phyloP scores from a whole-genome alignment of 2,797 vertebrate species.

The Pagetopsis macropterus region DNA sequence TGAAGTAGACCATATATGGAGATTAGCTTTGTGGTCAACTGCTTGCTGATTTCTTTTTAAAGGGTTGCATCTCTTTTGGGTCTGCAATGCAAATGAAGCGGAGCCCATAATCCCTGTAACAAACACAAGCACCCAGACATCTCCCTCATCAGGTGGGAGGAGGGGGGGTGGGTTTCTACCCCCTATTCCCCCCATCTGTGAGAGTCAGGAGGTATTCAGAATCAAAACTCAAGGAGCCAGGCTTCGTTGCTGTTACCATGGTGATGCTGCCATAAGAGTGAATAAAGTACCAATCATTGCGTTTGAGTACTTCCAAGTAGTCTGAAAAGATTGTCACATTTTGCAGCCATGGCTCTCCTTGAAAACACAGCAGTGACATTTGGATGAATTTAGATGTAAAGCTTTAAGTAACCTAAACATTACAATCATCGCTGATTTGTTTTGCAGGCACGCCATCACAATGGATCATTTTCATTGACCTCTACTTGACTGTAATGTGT shows the following conservation, averaged over 20 bases:
- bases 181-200: conserved; percentile 47
- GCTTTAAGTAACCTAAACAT: conserved; percentile 11
- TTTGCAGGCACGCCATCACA: conserved; percentile 23
- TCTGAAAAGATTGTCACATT: conserved; percentile 59
- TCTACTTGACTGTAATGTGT: conserved; percentile 42
- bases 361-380: conserved; percentile 31
- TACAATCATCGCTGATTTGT: conserved; percentile 28
- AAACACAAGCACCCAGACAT: conserved; percentile 55
- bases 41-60: conserved; percentile 45
- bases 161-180: conserved; percentile 15
- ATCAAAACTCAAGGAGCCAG: conserved; percentile 68
- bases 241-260: conserved; percentile 73
- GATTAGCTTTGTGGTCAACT: conserved; percentile 53
- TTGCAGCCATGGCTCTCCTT: conserved; percentile 39
- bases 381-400: conserved; percentile 27
- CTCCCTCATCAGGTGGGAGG: conserved; percentile 35
- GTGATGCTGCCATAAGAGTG: conserved; percentile 59
- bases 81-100: conserved; percentile 64
- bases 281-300: conserved; percentile 75
- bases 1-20: conserved; percentile 45
- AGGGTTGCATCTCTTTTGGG: conserved; percentile 49
- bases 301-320: conserved; percentile 73
- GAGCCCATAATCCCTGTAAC: conserved; percentile 56
- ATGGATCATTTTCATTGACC: conserved; percentile 33
- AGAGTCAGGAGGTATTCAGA: conserved; percentile 58